phyloP scores from a whole-genome alignment of 2,797 vertebrate genomes.

The Lepilemur ruficaudatus region DNA sequence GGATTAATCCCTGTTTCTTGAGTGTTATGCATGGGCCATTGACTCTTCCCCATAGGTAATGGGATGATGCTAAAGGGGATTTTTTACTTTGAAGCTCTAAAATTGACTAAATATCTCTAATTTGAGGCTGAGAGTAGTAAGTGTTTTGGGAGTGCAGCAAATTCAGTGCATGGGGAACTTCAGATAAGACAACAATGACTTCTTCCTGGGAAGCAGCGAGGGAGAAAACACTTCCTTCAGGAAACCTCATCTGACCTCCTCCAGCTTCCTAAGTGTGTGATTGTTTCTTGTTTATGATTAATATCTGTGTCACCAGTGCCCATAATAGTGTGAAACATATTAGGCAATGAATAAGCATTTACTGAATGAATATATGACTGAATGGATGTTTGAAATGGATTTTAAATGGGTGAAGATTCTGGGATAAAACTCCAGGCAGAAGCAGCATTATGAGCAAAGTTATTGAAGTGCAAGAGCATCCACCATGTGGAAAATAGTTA shows the following conservation, averaged over 20 bases:
- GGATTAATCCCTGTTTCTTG: background rate
- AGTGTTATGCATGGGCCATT: background rate
- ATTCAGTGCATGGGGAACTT: fast-evolving
- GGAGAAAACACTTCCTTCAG: background rate
- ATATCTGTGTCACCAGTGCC: background rate
- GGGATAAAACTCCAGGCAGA: background rate
- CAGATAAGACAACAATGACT: background rate
- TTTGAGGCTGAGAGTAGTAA: background rate
- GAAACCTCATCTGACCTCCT: background rate
- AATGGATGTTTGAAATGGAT: background rate
- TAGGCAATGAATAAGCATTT: background rate
- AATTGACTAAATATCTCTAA: background rate
- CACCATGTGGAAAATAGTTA: background rate
- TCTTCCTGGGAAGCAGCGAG: background rate
- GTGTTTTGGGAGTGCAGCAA: background rate
- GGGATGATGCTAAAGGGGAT: background rate
- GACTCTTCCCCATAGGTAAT: background rate
- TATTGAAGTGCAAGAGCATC: background rate
- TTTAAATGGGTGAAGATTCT: background rate
- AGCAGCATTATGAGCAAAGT: background rate
- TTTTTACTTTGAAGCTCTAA: background rate
- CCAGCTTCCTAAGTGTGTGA: background rate
- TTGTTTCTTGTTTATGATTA: background rate
- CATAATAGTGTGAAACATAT: background rate
- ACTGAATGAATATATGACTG: background rate